A percentile compares a stretch with the other conserved stretches of the same genome.
Conservation (phyloP, 1,140 invertebrate species). For the Acyrthosiphon pisum region DNA sequence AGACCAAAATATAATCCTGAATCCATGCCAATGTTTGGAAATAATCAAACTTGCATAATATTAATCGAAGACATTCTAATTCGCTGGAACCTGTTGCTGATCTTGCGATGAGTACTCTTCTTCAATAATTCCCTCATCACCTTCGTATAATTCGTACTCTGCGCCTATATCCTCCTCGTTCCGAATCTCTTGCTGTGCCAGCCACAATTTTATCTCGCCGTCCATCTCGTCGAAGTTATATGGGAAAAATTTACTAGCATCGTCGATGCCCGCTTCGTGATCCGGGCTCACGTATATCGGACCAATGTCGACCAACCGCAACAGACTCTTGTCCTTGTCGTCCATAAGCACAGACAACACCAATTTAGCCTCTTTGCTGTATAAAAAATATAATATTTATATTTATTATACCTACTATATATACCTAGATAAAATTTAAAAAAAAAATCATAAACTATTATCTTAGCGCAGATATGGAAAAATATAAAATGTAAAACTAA, state of each 20-base stretch:
- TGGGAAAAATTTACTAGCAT: conserved; percentile 60
- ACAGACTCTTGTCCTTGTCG: conserved; percentile 60
- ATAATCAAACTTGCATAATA: neutral
- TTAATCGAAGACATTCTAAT: neutral
- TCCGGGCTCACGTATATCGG: conserved; percentile 61
- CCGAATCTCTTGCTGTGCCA: neutral
- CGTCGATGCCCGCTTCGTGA: conserved; percentile 59
- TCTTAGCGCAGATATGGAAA: neutral
- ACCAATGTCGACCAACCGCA: conserved; percentile 59
- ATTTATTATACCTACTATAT: neutral
- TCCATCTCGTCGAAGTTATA: conserved; percentile 45
- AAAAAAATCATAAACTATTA: neutral
- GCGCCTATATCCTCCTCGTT: neutral
- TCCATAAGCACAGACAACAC: conserved; percentile 60
- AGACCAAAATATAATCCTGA: neutral
- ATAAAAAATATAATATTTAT: neutral
- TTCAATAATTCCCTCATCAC: neutral
- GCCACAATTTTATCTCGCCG: conserved; percentile 23
- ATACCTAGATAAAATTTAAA: neutral
- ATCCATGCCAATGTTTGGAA: neutral
- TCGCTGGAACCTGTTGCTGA: neutral
- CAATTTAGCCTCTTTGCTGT: conserved; percentile 59
- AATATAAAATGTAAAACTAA: neutral
- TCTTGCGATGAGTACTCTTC: neutral
- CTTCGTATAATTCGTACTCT: neutral